phyloP scores from a whole-genome alignment of 2,113 vertebrate species.

The Trachemys scripta region DNA sequence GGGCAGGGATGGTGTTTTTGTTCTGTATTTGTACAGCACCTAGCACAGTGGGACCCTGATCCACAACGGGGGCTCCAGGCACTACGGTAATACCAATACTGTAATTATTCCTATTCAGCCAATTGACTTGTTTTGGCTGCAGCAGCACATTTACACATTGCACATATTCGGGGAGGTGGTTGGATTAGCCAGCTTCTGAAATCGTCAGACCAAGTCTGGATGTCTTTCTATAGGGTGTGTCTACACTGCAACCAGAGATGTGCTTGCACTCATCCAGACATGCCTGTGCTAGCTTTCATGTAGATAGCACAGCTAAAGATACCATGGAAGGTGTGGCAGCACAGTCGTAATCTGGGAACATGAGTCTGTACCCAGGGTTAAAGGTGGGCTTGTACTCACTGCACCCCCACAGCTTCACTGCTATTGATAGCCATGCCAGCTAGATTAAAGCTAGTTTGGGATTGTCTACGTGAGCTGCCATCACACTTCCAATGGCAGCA shows the following conservation, averaged over 20 bases:
- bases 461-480: not conserved
- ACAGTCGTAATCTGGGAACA: no score
- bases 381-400: no score
- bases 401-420: not conserved
- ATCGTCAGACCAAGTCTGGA: not conserved
- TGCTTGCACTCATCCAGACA: no score
- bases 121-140: not conserved
- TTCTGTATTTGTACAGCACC: not conserved
- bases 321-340: no score
- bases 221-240: not conserved
- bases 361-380: no score
- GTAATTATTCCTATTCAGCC: not conserved
- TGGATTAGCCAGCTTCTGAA: not conserved
- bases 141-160: fast-evolving
- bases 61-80: not conserved
- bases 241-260: not conserved
- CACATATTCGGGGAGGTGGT: not conserved
- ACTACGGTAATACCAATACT: not conserved
- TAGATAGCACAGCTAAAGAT: not conserved
- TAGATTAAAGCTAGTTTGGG: not conserved
- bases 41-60: not conserved
- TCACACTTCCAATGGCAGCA: not conserved
- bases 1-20: not conserved
- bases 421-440: not conserved
- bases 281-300: not conserved